Conservation (phyloP, 2,113 vertebrate genomes). For the Otocyon megalotis region DNA sequence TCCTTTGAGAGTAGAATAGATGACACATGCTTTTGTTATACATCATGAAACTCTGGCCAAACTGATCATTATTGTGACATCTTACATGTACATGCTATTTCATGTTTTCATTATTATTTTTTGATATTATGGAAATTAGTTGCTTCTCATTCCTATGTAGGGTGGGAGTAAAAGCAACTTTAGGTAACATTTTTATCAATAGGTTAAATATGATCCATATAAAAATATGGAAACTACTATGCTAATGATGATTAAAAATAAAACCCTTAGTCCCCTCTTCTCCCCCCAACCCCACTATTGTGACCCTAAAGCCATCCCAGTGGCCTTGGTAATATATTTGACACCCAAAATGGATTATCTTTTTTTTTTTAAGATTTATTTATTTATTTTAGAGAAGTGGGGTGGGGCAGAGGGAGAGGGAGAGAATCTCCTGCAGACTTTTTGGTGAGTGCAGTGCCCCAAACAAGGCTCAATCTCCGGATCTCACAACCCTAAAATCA, state of each 20-base stretch:
- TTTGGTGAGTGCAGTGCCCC: background rate
- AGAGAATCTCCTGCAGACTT: background rate
- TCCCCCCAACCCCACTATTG: background rate
- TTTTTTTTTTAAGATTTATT: background rate
- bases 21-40: background rate
- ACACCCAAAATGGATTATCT: background rate
- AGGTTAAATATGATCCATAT: background rate
- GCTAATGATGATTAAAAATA: background rate
- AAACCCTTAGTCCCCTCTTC: background rate
- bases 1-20: background rate
- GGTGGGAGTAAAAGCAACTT: background rate
- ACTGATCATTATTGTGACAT: background rate
- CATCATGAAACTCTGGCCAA: background rate
- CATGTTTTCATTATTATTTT: background rate
- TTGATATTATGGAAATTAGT: background rate
- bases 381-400: background rate
- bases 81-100: background rate
- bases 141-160: background rate
- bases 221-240: background rate
- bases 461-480: background rate
- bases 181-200: background rate
- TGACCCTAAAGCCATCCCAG: background rate
- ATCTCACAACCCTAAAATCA: background rate
- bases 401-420: background rate
- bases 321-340: background rate